These are phyloP conservation scores for Engraulis encrasicolus DNA, from an alignment of 2,113 vertebrate species.

Conservation along the genomic window DNA sequence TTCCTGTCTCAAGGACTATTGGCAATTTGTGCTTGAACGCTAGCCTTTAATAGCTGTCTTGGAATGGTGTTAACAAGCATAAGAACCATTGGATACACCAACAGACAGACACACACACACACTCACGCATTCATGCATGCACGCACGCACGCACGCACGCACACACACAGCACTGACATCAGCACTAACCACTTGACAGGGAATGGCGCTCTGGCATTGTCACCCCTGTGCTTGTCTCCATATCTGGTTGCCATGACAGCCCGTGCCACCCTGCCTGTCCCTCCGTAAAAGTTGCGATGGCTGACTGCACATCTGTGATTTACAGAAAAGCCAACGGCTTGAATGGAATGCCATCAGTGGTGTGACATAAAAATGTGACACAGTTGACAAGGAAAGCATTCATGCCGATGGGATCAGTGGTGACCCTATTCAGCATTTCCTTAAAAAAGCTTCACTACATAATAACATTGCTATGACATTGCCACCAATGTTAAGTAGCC, in stretches of 20 bases:
- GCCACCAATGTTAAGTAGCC: too few species aligned
- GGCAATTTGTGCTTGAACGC: too few species aligned
- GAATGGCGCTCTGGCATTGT: conserved; percentile 43
- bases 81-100: background rate
- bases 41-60: too few species aligned
- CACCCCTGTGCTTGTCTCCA: conserved; percentile 63
- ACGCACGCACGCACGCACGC: background rate
- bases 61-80: too few species aligned
- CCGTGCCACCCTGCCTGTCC: conserved; percentile 48
- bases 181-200: background rate
- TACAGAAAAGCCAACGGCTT: conserved; percentile 24
- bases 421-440: too few species aligned
- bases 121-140: background rate
- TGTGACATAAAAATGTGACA: background rate
- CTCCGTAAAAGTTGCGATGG: conserved; percentile 74
- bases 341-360: background rate
- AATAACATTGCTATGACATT: too few species aligned
- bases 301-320: conserved; percentile 53
- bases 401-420: too few species aligned
- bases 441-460: too few species aligned
- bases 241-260: conserved; percentile 47
- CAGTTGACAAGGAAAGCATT: background rate
- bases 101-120: background rate
- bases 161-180: background rate
- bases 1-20: too few species aligned